Percentiles rank a stretch among this genome's conserved stretches.
These are phyloP conservation scores for Pteronotus mesoamericanus DNA, from an alignment of 2,797 vertebrate species.

Conservation along the genomic window DNA sequence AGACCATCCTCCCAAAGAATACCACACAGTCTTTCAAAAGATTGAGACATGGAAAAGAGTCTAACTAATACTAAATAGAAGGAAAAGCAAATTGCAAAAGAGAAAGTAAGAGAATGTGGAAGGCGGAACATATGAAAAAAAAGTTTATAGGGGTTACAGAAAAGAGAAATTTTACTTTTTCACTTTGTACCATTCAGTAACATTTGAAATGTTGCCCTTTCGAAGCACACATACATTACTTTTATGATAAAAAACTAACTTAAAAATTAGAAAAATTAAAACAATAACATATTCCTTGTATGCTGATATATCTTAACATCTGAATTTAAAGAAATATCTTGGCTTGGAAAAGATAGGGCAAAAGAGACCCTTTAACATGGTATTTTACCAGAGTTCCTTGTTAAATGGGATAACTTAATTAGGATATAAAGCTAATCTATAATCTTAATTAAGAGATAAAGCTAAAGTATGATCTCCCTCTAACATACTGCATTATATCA, in stretches of 20 bases:
- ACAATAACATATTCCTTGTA: background rate
- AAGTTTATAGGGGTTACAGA: background rate
- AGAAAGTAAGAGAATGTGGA: background rate
- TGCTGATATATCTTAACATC: background rate
- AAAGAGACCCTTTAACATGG: background rate
- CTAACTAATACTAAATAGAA: background rate
- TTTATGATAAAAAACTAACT: background rate
- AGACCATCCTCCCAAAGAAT: background rate
- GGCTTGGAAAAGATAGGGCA: background rate
- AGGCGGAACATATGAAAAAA: background rate
- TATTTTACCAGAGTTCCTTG: background rate
- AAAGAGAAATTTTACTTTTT: background rate
- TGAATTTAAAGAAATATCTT: background rate
- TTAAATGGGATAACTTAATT: background rate
- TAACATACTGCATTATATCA: background rate
- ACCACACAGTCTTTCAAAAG: background rate
- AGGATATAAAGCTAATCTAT: background rate
- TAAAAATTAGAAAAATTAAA: background rate
- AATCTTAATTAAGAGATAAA: background rate
- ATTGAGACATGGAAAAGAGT: background rate
- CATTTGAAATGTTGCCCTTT: background rate
- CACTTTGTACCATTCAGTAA: background rate
- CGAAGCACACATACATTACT: background rate
- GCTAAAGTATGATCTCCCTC: background rate
- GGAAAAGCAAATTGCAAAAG: background rate